Evolutionary conservation across 2,113 vertebrate species (phyloP).

Genomic region (Cheilinus undulatus): DNA sequence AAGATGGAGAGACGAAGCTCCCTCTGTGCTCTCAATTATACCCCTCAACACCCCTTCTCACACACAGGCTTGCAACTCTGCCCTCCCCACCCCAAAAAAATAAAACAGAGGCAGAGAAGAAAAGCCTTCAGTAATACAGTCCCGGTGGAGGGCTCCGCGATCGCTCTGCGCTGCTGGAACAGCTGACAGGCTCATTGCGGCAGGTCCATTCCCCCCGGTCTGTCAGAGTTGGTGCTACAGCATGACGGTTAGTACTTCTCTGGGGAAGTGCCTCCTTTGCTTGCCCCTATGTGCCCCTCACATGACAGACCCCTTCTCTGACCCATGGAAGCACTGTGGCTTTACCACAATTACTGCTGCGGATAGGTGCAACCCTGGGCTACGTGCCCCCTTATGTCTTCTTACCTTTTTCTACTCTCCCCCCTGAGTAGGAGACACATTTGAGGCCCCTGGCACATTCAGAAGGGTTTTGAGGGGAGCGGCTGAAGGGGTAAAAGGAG

Average conservation of each 20-base stretch:
- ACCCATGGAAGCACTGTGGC: slow-evolving; percentile 83
- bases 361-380: slow-evolving; percentile 67
- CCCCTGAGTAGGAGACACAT: slow-evolving; percentile 48
- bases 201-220: slow-evolving; percentile 89
- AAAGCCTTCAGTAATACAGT: slow-evolving; percentile 98
- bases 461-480: not conserved
- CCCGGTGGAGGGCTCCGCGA: slow-evolving; percentile 94
- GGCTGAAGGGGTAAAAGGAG: slow-evolving; percentile 36
- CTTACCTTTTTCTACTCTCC: slow-evolving; percentile 48
- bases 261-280: slow-evolving; percentile 79
- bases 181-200: slow-evolving; percentile 93
- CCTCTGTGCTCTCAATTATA: slow-evolving; percentile 99
- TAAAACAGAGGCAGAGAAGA: slow-evolving; percentile 92
- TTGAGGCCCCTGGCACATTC: slow-evolving; percentile 57
- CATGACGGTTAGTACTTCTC: slow-evolving; percentile 90
- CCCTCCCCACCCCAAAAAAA: slow-evolving; percentile 74
- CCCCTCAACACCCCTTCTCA: slow-evolving; percentile 79
- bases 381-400: slow-evolving; percentile 56
- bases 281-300: slow-evolving; percentile 66
- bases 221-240: slow-evolving; percentile 92
- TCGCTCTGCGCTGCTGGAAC: slow-evolving; percentile 94
- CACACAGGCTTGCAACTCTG: slow-evolving; percentile 61
- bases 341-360: slow-evolving; percentile 66
- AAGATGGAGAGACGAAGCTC: slow-evolving; percentile 98
- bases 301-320: slow-evolving; percentile 89